Evolutionary conservation across 2,797 vertebrate species (phyloP), one percentile per base, ranked within the genome.

Genomic region (Paratrypauchen microcephalus): DNA sequence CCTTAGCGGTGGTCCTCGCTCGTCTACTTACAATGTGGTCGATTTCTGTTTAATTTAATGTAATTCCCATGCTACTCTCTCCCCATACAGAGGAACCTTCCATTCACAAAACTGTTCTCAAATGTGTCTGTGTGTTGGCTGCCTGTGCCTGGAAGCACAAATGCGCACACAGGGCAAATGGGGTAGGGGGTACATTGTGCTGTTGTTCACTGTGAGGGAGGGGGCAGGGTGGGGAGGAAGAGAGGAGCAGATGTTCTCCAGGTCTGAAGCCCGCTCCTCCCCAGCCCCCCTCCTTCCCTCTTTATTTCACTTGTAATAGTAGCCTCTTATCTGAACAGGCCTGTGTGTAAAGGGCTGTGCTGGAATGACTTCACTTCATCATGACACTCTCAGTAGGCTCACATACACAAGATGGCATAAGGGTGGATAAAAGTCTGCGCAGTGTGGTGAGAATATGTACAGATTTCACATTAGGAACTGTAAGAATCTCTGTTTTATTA

Each of bases 171-270:
- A 56, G 47, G 66, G 67, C 19, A 9, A 78, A 74, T 71, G 65
- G 74, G 50, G 71, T 30, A 69, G 80, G 73, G 81, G 77, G 70
- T 69, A 75, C 66, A 82, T 78, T 81, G 71, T 82, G 1, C 48
- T 66, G 65, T 66, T 66, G 65, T 66, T 66, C 65, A 21, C 26
- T 21, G 41, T 45, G 50, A 55, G 52, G 52, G 63, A 65, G 62
- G 48, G 67, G 26, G 68, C 28, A 77, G 45, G 62, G 76, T 63
- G 55, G 62, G 75, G 63, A 80, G 82, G 70, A 83, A 88, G 83
- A 84, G 78, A 81, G 82, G 82, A 89, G 86, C 89, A 91, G 89
- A 90, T 90, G 89, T 90, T 90, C 84, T 81, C 84, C 87, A 89
- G 81, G 80, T 86, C 85, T 73, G 56, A 73, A 68, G 59, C 74